These are phyloP conservation scores for Rhinogobio ventralis DNA, from an alignment of 2,797 vertebrate genomes.

Conservation along the genomic window DNA sequence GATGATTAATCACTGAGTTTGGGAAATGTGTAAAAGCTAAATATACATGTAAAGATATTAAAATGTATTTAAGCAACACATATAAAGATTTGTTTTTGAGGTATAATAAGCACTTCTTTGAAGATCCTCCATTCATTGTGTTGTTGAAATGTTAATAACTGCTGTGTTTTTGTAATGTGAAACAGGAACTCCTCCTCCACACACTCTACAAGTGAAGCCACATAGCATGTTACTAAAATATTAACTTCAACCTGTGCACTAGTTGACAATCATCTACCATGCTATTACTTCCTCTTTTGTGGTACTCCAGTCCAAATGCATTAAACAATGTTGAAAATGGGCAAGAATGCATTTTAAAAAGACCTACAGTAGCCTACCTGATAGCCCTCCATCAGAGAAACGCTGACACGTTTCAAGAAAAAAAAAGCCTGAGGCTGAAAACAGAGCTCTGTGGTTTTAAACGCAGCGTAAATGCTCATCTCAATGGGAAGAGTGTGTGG, in stretches of 20 bases:
- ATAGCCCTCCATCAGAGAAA: background rate
- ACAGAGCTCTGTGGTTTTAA: constrained; percentile 16
- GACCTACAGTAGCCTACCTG: background rate
- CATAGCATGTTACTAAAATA: constrained; percentile 6
- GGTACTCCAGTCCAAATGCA: background rate
- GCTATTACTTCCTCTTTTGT: background rate
- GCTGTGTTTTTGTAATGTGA: background rate
- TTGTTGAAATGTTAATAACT: background rate
- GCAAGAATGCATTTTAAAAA: background rate
- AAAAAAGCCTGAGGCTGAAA: background rate
- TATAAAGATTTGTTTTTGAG: background rate
- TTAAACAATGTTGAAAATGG: background rate
- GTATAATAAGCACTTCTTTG: background rate
- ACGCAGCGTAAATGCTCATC: background rate
- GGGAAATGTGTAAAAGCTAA: background rate
- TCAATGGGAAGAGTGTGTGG: background rate
- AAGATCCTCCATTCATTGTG: background rate
- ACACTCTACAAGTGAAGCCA: background rate
- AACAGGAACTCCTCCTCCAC: background rate
- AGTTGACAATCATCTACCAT: background rate
- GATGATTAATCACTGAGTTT: background rate
- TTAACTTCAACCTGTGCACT: background rate
- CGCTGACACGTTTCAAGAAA: background rate
- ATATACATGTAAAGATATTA: too few relatives aligned
- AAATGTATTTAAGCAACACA: background rate